phyloP scores from a whole-genome alignment of 2,797 vertebrate species.

The Chlorospingus flavigularis region DNA sequence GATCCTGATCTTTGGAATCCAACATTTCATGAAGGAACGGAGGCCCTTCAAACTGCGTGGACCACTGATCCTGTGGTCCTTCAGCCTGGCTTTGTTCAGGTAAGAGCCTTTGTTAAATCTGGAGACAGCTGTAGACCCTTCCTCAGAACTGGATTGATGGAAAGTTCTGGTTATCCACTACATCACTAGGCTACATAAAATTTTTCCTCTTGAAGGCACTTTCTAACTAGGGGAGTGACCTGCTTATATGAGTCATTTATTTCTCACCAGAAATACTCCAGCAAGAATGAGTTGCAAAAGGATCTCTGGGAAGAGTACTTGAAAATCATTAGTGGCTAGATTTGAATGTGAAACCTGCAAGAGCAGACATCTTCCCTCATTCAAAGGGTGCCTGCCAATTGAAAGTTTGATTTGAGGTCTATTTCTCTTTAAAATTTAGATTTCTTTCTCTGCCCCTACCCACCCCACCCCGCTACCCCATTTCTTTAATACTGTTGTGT shows the following conservation, averaged over 20 bases:
- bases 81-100: not conserved
- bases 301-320: not conserved
- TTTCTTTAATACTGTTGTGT: not conserved
- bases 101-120: not conserved
- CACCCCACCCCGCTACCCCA: fast-evolving
- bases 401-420: not conserved
- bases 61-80: not conserved
- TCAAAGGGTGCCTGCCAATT: not conserved
- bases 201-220: not conserved
- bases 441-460: not conserved
- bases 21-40: not conserved
- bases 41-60: not conserved
- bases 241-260: not conserved
- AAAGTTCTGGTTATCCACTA: not conserved
- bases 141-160: not conserved
- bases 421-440: not conserved
- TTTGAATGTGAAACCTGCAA: not conserved
- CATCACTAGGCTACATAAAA: not conserved
- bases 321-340: not conserved
- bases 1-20: not conserved
- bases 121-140: not conserved
- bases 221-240: not conserved
- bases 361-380: not conserved
- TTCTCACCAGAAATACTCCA: not conserved
- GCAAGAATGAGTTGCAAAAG: not conserved